Base-by-base conservation (phyloP, 2,797 vertebrate species). In the Sebastes alutus region DNA sequence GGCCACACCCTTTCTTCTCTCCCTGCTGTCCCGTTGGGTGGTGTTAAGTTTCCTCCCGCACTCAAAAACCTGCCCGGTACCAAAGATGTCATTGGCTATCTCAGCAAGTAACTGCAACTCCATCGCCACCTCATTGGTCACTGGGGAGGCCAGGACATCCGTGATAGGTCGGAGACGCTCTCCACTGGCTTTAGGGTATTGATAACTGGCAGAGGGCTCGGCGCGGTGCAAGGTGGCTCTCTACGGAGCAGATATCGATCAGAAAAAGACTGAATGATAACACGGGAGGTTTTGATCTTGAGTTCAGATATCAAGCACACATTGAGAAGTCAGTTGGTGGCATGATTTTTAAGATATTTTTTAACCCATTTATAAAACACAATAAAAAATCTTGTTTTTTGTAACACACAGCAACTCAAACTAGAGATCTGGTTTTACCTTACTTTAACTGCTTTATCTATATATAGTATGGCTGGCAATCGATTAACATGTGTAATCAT, bases 21-120 rank as follows among this genome's bases (percentile, higher is more conserved):
- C 75, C 75, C 82, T 63, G 55, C 83, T 76, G 86, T 85, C 89
- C 92, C 85, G 61, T 78, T 77, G 90, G 89, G 84, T 83, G 88
- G 93, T 94, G 88, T 95, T 87, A 67, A 80, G 90, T 95, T 94
- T 91, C 93, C 87, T 86, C 88, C 85, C 7, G 80, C 86, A 73
- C 75, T 89, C 85, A 83, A 93, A 52, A 94, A 88, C 88, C 91
- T 95, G 91, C 93, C 89, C 65, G 23, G 89, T 93, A 92, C 89
- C 93, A 94, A 88, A 81, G 75, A 89, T 87, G 83, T 86, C 90
- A 94, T 92, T 92, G 90, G 93, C 89, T 87, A 62, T 69, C 86
- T 83, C 88, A 81, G 88, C 84, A 87, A 88, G 75, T 84, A 62
- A 82, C 89, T 85, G 83, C 91, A 82, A 89, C 82, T 92, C 82